A percentile compares a stretch with the other conserved stretches of the same genome.
Conservation (phyloP, 2,113 vertebrate species). For the Patagioenas fasciata region DNA sequence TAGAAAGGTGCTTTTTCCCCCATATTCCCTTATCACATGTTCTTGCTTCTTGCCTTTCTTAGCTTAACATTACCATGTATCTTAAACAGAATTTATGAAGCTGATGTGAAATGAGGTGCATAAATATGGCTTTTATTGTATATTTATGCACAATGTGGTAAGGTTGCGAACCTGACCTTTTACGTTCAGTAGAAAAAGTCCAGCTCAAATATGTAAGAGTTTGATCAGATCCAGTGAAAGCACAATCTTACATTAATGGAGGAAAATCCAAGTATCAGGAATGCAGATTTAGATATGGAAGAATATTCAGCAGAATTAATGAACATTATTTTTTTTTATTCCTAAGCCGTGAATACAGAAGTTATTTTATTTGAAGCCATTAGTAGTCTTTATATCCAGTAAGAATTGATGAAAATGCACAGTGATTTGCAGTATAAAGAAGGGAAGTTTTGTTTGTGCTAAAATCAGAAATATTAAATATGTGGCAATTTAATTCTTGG, state of each 20-base stretch:
- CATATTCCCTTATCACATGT: neutral
- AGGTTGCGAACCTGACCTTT: neutral
- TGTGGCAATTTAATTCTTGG: neutral
- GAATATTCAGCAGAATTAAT: neutral
- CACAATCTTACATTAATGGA: neutral
- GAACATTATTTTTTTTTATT: neutral
- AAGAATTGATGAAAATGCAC: neutral
- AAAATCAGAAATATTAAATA: neutral
- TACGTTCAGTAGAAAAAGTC: neutral
- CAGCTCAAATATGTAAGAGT: neutral
- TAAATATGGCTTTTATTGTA: neutral
- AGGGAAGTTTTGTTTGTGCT: neutral
- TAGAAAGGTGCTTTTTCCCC: neutral
- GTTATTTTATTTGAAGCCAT: neutral
- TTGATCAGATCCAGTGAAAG: neutral
- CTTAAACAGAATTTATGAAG: neutral
- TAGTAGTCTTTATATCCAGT: neutral
- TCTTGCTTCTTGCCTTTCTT: neutral
- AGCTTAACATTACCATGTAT: neutral
- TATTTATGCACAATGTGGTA: neutral
- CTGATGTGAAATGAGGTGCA: neutral
- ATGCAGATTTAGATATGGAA: neutral
- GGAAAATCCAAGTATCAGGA: neutral
- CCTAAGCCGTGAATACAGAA: neutral
- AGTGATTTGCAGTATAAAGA: neutral